Base-by-base conservation (phyloP, 2,888 invertebrate species). In the Folsomia candida region DNA sequence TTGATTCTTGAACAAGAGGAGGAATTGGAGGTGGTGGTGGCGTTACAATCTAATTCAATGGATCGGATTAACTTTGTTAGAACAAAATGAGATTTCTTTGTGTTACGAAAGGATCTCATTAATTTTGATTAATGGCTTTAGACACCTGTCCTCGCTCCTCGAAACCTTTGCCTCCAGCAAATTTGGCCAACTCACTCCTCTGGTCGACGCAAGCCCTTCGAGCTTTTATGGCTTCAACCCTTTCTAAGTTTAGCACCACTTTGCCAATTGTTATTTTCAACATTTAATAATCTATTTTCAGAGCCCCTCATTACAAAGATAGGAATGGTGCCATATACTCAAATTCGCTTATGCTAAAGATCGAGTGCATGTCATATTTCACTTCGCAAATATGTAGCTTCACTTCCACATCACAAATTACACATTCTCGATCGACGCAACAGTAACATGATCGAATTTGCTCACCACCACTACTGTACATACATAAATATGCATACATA, bases 41-140 rank as follows among this genome's bases (percentile, higher is more conserved):
- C n/a, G 27, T 28, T 61, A 61, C 37, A 37, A 54, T 65, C 54
- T 62, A 70, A 70, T 70, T 70, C 66, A 66, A 67, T 70, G 67
- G 58, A 62, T 63, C 70, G 70, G 74, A 76, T 76, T 78, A 78
- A 78, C 75, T 76, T 76, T 76, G 76, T 76, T 78, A 78, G 62
- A 72, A 61, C 60, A 68, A 76, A 78, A 78, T 76, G 76, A 76
- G 75, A 68, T 75, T 78, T 76, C 73, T 76, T 76, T 77, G 72
- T 76, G 60, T 63, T 69, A 51, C 51, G 68, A 70, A 72, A 75
- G 73, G 75, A 76, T 72, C 77, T 77, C 77, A 77, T 77, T 77
- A 77, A 76, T 73, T 77, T 76, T 77, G 77, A 77, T 77, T 77
- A 77, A 77, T 77, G 77, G 72, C 71, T 73, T 70, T 61, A 72